phyloP scores from a whole-genome alignment of 2,113 vertebrate species.

The Oxyruncus cristatus region DNA sequence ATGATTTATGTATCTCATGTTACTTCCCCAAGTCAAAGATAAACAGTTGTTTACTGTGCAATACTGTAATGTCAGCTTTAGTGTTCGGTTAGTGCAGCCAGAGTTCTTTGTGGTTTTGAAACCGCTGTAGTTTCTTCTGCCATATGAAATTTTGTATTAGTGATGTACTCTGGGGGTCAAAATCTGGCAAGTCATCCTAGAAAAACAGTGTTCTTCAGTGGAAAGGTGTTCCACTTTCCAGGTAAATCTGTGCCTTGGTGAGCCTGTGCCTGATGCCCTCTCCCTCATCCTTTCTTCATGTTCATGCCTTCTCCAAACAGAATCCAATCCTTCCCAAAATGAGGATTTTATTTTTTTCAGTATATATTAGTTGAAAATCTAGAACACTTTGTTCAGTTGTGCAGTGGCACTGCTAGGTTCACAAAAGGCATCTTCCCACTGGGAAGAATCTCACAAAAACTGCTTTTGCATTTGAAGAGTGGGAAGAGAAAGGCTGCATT shows the following conservation, averaged over 20 bases:
- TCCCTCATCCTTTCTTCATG: not conserved
- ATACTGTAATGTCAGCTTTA: not conserved
- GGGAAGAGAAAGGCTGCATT: not conserved
- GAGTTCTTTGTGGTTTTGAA: not conserved
- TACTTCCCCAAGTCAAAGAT: not conserved
- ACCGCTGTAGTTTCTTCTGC: not conserved
- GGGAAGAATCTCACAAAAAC: not conserved
- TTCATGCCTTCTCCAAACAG: not conserved
- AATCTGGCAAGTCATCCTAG: not conserved
- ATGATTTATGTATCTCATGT: no score
- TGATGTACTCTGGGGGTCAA: not conserved
- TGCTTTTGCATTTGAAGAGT: not conserved
- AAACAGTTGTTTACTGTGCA: not conserved
- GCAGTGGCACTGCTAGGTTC: not conserved
- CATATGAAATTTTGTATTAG: not conserved
- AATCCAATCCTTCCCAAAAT: not conserved
- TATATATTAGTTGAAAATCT: not conserved
- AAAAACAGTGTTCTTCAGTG: not conserved
- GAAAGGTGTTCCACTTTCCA: not conserved
- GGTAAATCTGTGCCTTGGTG: not conserved
- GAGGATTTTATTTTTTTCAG: not conserved
- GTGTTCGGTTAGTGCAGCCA: not conserved
- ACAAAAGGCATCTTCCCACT: not conserved
- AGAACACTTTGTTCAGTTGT: not conserved
- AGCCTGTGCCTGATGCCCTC: not conserved